Evolutionary conservation across 2,888 invertebrate species (phyloP).

Genomic region (Calliscelio sp.): DNA sequence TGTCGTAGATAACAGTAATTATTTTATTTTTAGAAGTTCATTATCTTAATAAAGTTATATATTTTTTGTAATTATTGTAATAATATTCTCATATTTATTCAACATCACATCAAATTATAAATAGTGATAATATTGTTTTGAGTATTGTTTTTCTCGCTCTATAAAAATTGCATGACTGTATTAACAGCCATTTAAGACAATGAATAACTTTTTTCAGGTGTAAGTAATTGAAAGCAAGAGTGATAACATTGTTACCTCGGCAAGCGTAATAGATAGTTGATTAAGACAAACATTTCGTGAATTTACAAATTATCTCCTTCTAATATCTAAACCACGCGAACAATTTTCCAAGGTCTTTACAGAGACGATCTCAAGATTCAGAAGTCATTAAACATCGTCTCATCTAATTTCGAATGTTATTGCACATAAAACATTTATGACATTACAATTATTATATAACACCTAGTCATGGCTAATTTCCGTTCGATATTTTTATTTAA

Average conservation of each 20-base stretch:
- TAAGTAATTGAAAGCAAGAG: background rate
- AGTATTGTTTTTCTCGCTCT: no score
- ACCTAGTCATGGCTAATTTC: background rate
- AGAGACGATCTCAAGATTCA: slow-evolving; percentile 27
- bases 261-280: background rate
- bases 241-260: background rate
- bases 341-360: slow-evolving; percentile 19
- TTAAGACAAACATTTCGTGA: slow-evolving; percentile 4
- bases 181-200: no score
- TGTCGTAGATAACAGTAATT: no score
- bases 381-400: slow-evolving; percentile 41
- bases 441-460: slow-evolving; percentile 42
- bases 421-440: slow-evolving; percentile 51
- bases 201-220: background rate
- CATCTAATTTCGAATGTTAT: slow-evolving; percentile 49
- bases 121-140: no score
- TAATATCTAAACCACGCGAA: slow-evolving; percentile 20
- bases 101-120: no score
- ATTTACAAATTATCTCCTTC: slow-evolving; percentile 28
- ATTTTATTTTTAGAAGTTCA: no score
- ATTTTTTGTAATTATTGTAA: no score
- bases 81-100: no score
- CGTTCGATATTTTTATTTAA: background rate
- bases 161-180: no score
- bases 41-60: no score